Evolutionary conservation across 2,888 invertebrate genomes (phyloP), one percentile per base, ranked within the genome.

Genomic region (Aricia artaxerxes): DNA sequence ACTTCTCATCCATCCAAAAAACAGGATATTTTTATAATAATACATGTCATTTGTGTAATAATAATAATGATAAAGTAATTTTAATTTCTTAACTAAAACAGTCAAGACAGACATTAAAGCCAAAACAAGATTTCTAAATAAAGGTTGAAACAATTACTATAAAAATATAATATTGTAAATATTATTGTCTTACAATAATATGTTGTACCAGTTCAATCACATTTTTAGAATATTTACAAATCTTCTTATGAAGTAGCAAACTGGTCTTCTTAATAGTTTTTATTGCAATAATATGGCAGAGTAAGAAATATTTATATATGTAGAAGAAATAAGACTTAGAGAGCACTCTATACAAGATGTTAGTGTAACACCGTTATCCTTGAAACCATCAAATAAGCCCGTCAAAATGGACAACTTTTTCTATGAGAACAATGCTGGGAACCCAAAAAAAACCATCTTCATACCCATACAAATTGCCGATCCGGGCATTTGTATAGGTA

Each of bases 171-270:
- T 31, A 53, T 73, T 44, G 44, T 44, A 24, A 75, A 11, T 75
- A 75, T 75, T 75, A 75, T 75, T 75, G 75, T 75, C 75, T 75
- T 11, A 31, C 44, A 75, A 75, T 75, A 73, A 49, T 73, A 24
- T 40, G 35, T 53, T 75, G 75, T 75, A 75, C 75, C 35, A 69
- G 49, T 31, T 75, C n/a, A 31, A 49, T 75, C 53, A 75, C 75
- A 75, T 53, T 69, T 64, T 38, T 38, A 38, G 13, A 13, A 69
- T 13, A 38, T 69, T 69, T 69, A 31, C 64, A 31, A 31, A 69
- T 69, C 9, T 35, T 38, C 5, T 16, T 31, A 7, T 64, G 31
- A 38, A 4, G 31, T 35, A 69, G 9, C 69, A 69, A 69, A 38
- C 1, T 13, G 13, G 35, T 69, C 13, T 38, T 5, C 5, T 16